Evolutionary conservation across 1,140 invertebrate genomes (phyloP), one percentile per base, ranked within the genome.

Genomic region (Drosophila simulans): DNA sequence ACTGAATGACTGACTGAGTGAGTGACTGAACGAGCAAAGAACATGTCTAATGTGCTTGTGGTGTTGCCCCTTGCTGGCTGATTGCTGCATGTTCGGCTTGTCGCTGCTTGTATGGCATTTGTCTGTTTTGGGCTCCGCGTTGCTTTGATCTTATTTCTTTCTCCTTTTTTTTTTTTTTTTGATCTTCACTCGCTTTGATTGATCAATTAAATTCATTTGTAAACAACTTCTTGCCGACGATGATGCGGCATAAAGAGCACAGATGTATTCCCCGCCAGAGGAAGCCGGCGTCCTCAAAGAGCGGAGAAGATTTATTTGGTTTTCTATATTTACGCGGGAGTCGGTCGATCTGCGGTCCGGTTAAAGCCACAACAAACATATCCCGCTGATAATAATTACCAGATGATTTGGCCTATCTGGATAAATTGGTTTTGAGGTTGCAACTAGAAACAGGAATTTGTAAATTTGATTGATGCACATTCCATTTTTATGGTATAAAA

Each of bases 171-270:
- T 25, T n/a, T n/a, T n/a, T 65, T 88, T 82, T 89, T 89, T 88
- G 84, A 88, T 88, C 84, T 88, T 88, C 84, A 90, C 85, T 89
- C 84, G 80, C 80, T 78, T 85, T 89, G 84, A 89, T 90, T 89
- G 84, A 89, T 89, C 84, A 89, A 89, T 89, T 89, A 89, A 89
- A 89, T 90, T 89, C 77, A 90, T 89, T 89, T 89, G 84, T 89
- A 89, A 89, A 84, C 84, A 90, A 83, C 80, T 80, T 80, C 56
- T 62, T 54, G 64, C 51, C 53, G 66, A 58, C 56, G 70, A 79
- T 75, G 80, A 76, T 70, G 72, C 39, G 59, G 65, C 72, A 55
- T 52, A 56, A 58, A 58, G 57, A 62, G 35, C 34, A 8, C 43
- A 54, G 48, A 71, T 63, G 57, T 62, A 58, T 62, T 62, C 56